phyloP scores from a whole-genome alignment of 2,797 vertebrate genomes.

The Pangasius sanitwongsei region DNA sequence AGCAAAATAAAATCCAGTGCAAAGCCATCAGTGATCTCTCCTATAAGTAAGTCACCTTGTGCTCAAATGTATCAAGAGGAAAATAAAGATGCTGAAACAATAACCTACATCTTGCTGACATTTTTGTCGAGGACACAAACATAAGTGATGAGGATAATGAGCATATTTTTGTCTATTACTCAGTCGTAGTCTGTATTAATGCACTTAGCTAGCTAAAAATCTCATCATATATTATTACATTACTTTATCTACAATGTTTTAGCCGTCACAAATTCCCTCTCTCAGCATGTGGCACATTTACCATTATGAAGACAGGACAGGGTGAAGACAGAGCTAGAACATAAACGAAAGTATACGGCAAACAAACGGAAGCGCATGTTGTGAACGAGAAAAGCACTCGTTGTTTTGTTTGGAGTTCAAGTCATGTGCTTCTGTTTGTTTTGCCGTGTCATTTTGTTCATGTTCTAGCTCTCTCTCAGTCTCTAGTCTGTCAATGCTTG shows the following conservation, averaged over 20 bases:
- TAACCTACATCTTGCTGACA: background rate
- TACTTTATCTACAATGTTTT: background rate
- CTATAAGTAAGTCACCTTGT: background rate
- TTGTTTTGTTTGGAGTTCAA: background rate
- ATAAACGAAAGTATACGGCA: background rate
- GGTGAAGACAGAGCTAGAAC: background rate
- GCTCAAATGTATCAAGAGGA: background rate
- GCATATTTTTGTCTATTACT: background rate
- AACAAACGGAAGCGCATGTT: background rate
- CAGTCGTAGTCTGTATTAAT: background rate
- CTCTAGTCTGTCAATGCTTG: background rate
- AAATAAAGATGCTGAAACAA: background rate
- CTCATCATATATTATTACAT: background rate
- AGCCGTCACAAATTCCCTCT: background rate
- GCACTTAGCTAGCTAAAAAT: background rate
- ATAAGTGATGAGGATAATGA: background rate
- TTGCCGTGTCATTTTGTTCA: background rate
- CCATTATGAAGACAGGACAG: background rate
- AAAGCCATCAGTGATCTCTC: background rate
- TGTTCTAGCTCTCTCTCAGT: background rate
- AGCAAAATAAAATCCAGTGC: background rate
- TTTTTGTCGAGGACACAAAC: background rate
- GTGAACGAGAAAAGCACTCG: background rate
- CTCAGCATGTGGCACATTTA: background rate
- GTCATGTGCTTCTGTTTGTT: background rate